Evolutionary conservation across 2,888 invertebrate genomes (phyloP).

Genomic region (Troilus luridus): DNA sequence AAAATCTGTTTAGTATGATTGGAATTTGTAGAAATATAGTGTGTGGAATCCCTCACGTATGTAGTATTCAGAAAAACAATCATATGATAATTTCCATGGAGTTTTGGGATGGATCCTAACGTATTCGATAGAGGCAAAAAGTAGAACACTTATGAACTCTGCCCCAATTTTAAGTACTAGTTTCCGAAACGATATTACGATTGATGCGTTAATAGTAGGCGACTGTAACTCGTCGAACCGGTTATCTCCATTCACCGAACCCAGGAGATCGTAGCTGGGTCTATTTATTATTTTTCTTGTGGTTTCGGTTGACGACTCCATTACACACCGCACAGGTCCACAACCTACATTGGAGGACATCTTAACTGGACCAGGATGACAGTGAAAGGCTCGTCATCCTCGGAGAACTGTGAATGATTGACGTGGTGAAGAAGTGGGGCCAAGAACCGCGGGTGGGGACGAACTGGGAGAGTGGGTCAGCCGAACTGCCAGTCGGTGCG

Average conservation of each 20-base stretch:
- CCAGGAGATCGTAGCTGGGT: background rate
- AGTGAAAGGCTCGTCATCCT: constrained; percentile 23
- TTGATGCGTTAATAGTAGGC: background rate
- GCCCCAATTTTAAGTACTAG: no score
- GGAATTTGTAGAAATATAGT: no score
- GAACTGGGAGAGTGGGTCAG: constrained; percentile 44
- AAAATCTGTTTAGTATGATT: no score
- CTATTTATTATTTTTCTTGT: background rate
- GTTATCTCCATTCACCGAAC: background rate
- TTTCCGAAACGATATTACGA: no score
- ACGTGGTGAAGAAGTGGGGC: constrained; percentile 39
- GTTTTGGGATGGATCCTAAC: no score
- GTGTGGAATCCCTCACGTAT: no score
- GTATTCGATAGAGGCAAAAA: no score
- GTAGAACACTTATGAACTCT: no score
- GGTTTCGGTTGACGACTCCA: background rate
- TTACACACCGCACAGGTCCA: background rate
- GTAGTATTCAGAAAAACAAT: no score
- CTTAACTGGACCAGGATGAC: constrained; percentile 40
- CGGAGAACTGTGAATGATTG: constrained; percentile 29
- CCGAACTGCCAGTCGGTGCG: constrained; percentile 38
- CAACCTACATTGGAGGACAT: constrained; percentile 18
- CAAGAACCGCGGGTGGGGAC: background rate
- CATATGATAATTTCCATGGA: no score
- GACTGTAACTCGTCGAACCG: background rate